Evolutionary conservation across 1,140 invertebrate species (phyloP).

Genomic region (Phocides pigmalion): DNA sequence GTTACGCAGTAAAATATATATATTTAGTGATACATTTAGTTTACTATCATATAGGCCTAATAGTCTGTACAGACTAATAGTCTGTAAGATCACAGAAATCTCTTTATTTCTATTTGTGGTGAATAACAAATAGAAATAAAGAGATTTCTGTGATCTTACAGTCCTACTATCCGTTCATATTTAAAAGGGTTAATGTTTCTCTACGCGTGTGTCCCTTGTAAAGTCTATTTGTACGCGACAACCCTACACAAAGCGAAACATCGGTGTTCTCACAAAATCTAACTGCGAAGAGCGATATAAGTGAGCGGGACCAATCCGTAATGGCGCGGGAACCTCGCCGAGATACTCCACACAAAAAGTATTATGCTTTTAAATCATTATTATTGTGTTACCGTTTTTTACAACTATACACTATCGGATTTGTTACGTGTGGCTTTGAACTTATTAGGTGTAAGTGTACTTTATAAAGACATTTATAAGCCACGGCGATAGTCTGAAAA

Average conservation of each 20-base stretch:
- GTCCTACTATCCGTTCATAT: no score
- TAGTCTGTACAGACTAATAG: no score
- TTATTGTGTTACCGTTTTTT: slow-evolving; percentile 33
- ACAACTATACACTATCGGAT: slow-evolving; percentile 14
- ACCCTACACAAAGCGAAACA: slow-evolving; percentile 20
- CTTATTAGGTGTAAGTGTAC: slow-evolving; percentile 14
- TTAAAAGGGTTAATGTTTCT: no score
- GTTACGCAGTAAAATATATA: no score
- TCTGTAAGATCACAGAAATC: no score
- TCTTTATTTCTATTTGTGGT: no score
- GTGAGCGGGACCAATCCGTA: slow-evolving; percentile 65
- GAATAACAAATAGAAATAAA: no score
- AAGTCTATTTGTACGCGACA: not conserved
- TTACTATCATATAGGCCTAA: no score
- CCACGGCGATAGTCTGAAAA: not conserved
- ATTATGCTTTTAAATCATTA: slow-evolving; percentile 33
- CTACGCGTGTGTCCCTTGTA: no score
- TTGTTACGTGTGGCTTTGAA: slow-evolving; percentile 28
- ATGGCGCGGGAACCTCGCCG: slow-evolving; percentile 53
- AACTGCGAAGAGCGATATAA: slow-evolving; percentile 45
- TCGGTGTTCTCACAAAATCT: slow-evolving; percentile 53
- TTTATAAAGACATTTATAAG: not conserved
- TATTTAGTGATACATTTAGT: no score
- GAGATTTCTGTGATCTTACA: no score
- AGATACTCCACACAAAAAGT: slow-evolving; percentile 32